Evolutionary conservation across 2,888 invertebrate genomes (phyloP).

Genomic region (Erynnis tages): DNA sequence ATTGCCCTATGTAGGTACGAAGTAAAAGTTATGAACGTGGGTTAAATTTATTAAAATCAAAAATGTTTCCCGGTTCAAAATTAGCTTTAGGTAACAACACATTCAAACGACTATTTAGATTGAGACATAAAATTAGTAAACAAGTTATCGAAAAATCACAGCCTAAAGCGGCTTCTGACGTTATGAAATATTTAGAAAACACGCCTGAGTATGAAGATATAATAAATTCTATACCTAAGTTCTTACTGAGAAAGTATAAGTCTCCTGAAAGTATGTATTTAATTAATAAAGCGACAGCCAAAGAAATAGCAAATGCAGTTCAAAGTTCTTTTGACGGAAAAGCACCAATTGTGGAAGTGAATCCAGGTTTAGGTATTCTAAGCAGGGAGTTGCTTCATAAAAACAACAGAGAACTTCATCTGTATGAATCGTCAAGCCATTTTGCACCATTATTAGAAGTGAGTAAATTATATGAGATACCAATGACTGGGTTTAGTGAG

Average conservation of each 20-base stretch:
- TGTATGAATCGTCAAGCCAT: slow-evolving; percentile 80
- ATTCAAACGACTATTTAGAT: slow-evolving; percentile 40
- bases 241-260: slow-evolving; percentile 62
- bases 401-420: slow-evolving; percentile 73
- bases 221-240: slow-evolving; percentile 56
- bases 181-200: slow-evolving; percentile 57
- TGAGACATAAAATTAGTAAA: slow-evolving; percentile 50
- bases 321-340: slow-evolving; percentile 47
- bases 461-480: too few species aligned
- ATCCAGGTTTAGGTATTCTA: slow-evolving; percentile 85
- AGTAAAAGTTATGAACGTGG: too few species aligned
- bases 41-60: not conserved
- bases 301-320: slow-evolving; percentile 57
- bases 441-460: slow-evolving; percentile 74
- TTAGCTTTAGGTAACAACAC: slow-evolving; percentile 1
- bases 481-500: too few species aligned
- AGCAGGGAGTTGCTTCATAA: slow-evolving; percentile 80
- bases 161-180: slow-evolving; percentile 55
- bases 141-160: slow-evolving; percentile 45
- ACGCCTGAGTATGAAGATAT: slow-evolving; percentile 52
- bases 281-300: slow-evolving; percentile 63
- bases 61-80: not conserved
- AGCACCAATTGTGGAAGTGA: slow-evolving; percentile 83
- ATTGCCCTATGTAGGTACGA: too few species aligned
- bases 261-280: slow-evolving; percentile 66